Evolutionary conservation across 2,888 invertebrate species (phyloP).

Genomic region (Periphyllus acericola): DNA sequence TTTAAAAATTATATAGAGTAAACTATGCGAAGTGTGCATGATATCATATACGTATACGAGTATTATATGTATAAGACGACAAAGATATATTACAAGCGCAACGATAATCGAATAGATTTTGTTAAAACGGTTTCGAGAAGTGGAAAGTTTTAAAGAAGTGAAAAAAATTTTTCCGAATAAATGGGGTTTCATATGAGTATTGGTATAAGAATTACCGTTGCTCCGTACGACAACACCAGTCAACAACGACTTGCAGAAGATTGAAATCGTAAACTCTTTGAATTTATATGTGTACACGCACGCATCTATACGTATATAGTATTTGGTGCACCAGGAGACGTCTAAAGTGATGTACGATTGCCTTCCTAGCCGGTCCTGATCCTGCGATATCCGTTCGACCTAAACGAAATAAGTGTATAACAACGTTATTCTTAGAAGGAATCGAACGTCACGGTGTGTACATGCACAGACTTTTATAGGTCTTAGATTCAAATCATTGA

Average conservation of each 20-base stretch:
- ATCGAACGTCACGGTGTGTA: neutral
- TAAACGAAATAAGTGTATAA: slow-evolving; percentile 40
- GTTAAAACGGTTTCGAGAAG: neutral
- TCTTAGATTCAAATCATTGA: slow-evolving; percentile 3
- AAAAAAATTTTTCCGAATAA: neutral
- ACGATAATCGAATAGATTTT: neutral
- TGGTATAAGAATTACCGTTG: slow-evolving; percentile 12
- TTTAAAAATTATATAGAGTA: too few relatives aligned
- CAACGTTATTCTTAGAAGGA: slow-evolving; percentile 10
- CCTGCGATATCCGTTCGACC: slow-evolving; percentile 38
- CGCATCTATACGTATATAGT: neutral
- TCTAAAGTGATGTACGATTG: slow-evolving; percentile 51
- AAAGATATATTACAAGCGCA: neutral
- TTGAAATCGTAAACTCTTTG: slow-evolving; percentile 5
- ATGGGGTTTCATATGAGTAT: neutral
- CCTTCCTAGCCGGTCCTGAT: slow-evolving; percentile 10
- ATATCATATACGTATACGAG: too few relatives aligned
- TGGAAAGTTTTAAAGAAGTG: neutral
- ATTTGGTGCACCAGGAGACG: neutral
- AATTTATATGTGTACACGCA: neutral
- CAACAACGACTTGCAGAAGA: neutral
- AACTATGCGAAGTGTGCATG: too few relatives aligned
- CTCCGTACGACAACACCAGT: neutral
- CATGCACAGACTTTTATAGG: neutral
- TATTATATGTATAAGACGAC: too few relatives aligned